A percentile compares a stretch with the other conserved stretches of the same genome.
phyloP scores from a whole-genome alignment of 2,113 vertebrate species.

The Azemiops feae region DNA sequence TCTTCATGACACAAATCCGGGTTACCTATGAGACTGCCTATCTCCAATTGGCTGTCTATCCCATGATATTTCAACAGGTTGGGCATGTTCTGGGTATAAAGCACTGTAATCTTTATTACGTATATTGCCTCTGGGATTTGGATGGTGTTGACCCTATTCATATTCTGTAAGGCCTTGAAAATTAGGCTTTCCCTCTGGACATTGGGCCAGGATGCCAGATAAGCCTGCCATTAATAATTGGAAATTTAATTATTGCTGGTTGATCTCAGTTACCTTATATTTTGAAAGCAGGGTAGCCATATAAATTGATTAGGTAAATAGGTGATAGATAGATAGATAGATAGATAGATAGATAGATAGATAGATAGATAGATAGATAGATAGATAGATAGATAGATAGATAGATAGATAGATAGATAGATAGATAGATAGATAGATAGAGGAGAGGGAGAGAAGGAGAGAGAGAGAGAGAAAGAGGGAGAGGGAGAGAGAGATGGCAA shows the following conservation, averaged over 20 bases:
- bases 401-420: fast-evolving
- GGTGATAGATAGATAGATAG: background rate
- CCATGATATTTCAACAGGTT: background rate
- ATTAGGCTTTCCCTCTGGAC: background rate
- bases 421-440: fast-evolving
- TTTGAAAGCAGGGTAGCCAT: background rate
- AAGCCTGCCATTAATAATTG: background rate
- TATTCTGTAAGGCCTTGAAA: background rate
- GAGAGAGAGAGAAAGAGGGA: background rate
- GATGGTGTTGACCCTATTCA: background rate
- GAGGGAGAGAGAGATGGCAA: background rate
- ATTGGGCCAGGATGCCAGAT: background rate
- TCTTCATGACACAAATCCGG: background rate
- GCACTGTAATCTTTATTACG: background rate
- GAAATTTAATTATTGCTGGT: background rate
- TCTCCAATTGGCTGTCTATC: background rate
- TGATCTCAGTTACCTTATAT: background rate
- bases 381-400: too few relatives aligned
- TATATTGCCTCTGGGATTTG: background rate
- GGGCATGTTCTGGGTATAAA: background rate
- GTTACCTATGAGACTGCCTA: background rate
- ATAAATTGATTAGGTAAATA: background rate
- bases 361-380: background rate
- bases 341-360: too few relatives aligned
- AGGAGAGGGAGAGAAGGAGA: too few relatives aligned